Percentiles rank a stretch among this genome's conserved stretches.
phyloP scores from a whole-genome alignment of 1,140 invertebrate genomes.

The Eumeta japonica region DNA sequence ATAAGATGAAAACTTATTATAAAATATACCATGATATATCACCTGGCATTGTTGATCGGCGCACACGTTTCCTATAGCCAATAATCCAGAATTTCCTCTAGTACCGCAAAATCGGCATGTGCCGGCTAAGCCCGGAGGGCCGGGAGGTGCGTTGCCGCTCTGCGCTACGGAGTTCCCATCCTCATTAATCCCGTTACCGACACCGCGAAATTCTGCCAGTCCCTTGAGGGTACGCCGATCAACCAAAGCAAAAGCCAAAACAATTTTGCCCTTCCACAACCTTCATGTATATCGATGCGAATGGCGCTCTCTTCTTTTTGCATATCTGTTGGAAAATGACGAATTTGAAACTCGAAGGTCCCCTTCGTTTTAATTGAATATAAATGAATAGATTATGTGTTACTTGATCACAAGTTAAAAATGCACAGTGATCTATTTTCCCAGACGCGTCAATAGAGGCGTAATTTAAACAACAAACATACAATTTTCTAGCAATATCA shows the following conservation, averaged over 20 bases:
- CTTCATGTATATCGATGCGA: slow-evolving; percentile 92
- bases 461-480: too few species aligned
- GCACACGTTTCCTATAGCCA: slow-evolving; percentile 92
- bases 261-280: slow-evolving; percentile 90
- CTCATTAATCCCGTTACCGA: slow-evolving; percentile 30
- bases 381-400: not conserved
- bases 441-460: too few species aligned
- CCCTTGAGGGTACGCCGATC: slow-evolving; percentile 92
- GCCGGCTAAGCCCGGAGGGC: slow-evolving; percentile 60
- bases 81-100: slow-evolving; percentile 76
- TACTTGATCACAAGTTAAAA: not conserved
- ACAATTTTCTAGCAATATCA: too few species aligned
- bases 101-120: slow-evolving; percentile 91
- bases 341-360: not conserved
- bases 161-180: slow-evolving; percentile 14
- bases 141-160: slow-evolving; percentile 19
- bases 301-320: slow-evolving; percentile 95
- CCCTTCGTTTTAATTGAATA: not conserved
- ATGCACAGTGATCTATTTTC: too few species aligned
- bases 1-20: too few species aligned
- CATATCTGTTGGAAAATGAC: slow-evolving; percentile 62
- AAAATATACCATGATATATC: too few species aligned
- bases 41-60: slow-evolving; percentile 90
- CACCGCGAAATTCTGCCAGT: slow-evolving; percentile 87
- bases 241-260: slow-evolving; percentile 93